Evolutionary conservation across 2,888 invertebrate genomes (phyloP), one percentile per base, ranked within the genome.

Genomic region (Dione juno): DNA sequence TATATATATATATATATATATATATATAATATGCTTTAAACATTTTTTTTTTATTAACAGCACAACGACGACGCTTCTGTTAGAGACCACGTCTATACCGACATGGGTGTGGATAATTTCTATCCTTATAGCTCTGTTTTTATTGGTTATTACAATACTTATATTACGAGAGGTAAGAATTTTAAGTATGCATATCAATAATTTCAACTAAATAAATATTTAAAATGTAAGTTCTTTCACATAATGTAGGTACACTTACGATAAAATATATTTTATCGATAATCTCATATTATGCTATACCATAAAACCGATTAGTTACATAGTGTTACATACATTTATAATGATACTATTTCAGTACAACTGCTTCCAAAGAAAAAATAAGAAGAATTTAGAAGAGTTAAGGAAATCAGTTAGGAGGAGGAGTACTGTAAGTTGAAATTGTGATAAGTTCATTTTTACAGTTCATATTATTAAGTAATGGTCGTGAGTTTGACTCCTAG

Each of bases 101-200:
- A 35, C 81, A 1, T 86, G 89, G 87, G 82, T 88, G 0, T 82
- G 85, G 11, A 73, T 90, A 0, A 71, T 80, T 0, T 83, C 88
- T 0, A 61, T 78, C 0, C 28, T 84, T 0, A 71, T 88, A 1
- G 90, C 83, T 1, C 72, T 90, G 0, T 16, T 84, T 0, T 72
- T 89, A 7, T 68, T 88, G 3, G 19, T 82, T 2, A 70, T 88
- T 11, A 75, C 88, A 0, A 77, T 77, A 0, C 77, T 82, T n/a
- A 77, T 79, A 9, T 79, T 90, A 0, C 80, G 81, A 63, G 79
- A 83, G 84, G 89, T 90, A 69, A 63, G 37, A 19, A 35, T 37
- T 59, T 16, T 13, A 16, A 16, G 14, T 3, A 9, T n/a, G n/a
- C 3, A n/a, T n/a, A 9, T n/a, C n/a, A n/a, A n/a, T n/a, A n/a